Evolutionary conservation across 1,140 invertebrate genomes (phyloP), one percentile per base, ranked within the genome.

Genomic region (Odontomachus brunneus): DNA sequence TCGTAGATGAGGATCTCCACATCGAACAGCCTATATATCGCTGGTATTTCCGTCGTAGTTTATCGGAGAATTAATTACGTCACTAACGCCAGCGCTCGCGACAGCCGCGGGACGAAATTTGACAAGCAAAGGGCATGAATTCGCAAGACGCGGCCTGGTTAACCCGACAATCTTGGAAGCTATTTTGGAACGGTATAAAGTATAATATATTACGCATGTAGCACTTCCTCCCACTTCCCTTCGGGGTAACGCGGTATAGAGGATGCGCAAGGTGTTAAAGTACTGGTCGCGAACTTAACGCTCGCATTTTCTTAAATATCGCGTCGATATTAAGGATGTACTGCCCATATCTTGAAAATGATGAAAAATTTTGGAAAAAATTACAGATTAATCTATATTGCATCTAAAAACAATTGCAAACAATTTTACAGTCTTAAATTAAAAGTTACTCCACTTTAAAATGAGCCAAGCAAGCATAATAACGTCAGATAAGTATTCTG

Each of bases 1-100:
- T 33, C 2, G 38, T 22, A 11, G 24, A 48, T 69, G 44, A 57
- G 69, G 69, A 60, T 38, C 9, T 7, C 9, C 11, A 4, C 29
- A 33, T 12, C 15, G 69, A n/a, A 19, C 12, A 49, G 22, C 29
- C 55, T 49, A 60, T 49, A 57, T 38, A 49, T 48, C 26, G n/a
- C 11, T 14, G 75, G 4, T 80, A 80, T 80, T 80, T 80, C 38
- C 51, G 65, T 80, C 65, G 22, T 11, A 26, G 74, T 72, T 48
- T 82, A 82, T 82, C 22, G 71, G 15, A 14, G 38, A 59, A 72
- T 87, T 85, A 85, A 87, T 85, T 82, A 82, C 48, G 15, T 15
- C 3, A 19, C n/a, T 65, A 48, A 83, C 59, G 67, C 38, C 66
- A 49, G n/a, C 33, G 38, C 49, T 55, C 29, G 74, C 22, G 62